Evolutionary conservation across 1,140 invertebrate species (phyloP), one percentile per base, ranked within the genome.

Genomic region (Sminthurinus signatus): DNA sequence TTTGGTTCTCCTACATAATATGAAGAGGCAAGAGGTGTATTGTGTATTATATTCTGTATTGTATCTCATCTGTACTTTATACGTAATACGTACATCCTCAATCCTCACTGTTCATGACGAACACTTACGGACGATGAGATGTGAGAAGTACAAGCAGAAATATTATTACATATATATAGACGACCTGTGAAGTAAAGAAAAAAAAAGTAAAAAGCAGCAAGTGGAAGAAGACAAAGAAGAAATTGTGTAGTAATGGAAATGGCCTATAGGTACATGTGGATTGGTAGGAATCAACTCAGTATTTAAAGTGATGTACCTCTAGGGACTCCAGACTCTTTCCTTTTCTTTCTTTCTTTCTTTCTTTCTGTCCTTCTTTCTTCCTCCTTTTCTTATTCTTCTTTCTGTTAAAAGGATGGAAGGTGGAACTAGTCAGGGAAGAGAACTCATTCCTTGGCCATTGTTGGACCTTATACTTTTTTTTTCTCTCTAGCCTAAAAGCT

Each of bases 381-480:
- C n/a, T n/a, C n/a, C n/a, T n/a, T n/a, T n/a, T n/a, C n/a, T n/a
- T n/a, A n/a, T n/a, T n/a, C n/a, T n/a, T n/a, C n/a, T n/a, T n/a
- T n/a, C n/a, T 46, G 44, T 46, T 46, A 46, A 46, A 46, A 46
- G 44, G 15, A 46, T 46, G 44, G n/a, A 46, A 46, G 44, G 44
- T 46, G 44, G 44, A 46, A 46, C 44, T 46, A 46, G 44, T 46
- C 44, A 19, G 8, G 17, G 36, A 39, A 17, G 17, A 39, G 36
- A 39, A 17, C 36, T 39, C 36, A 39, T 39, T 39, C 36, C n/a
- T n/a, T 46, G 5, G 21, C 44, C 44, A 46, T 46, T 46, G 44
- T 46, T 46, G 44, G 44, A 19, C 44, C 44, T 46, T 46, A 5
- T 46, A 10, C 44, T 46, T 46, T 19, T 46, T 39, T 19, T 5